Conservation (phyloP, 2,888 invertebrate species). For the Eubasilissa splendida region DNA sequence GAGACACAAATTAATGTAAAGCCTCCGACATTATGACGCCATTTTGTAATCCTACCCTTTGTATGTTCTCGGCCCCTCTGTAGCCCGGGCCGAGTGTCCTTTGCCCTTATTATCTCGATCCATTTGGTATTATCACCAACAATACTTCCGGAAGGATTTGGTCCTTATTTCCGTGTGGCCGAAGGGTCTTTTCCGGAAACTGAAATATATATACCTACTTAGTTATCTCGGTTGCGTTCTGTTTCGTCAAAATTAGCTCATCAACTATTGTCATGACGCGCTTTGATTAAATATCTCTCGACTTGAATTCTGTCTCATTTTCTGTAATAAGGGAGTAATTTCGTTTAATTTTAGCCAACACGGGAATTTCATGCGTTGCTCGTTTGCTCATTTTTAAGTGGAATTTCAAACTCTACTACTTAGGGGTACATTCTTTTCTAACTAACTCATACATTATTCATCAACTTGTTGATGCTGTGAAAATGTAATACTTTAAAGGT, state of each 20-base stretch:
- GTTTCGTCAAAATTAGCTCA: background rate
- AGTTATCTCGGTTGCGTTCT: background rate
- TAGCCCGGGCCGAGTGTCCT: background rate
- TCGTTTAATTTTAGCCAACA: background rate
- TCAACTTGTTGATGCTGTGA: too few species aligned
- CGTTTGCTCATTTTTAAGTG: too few species aligned
- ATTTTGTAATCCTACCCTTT: slow-evolving; percentile 20
- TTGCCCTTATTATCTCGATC: slow-evolving; percentile 27
- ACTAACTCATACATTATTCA: too few species aligned
- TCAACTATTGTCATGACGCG: background rate
- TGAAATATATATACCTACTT: background rate
- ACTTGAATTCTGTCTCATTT: slow-evolving; percentile 3
- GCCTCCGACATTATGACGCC: slow-evolving; percentile 4
- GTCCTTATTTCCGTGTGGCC: slow-evolving; percentile 8
- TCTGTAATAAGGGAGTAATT: background rate
- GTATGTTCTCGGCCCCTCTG: background rate
- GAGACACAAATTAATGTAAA: too few species aligned
- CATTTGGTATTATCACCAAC: slow-evolving; percentile 32
- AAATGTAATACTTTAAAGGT: too few species aligned
- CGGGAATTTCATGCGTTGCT: background rate
- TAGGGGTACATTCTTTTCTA: too few species aligned
- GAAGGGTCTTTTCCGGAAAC: slow-evolving; percentile 16
- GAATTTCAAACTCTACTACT: too few species aligned
- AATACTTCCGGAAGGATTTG: slow-evolving; percentile 19
- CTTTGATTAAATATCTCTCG: background rate